These are phyloP conservation scores for Drosophila mettleri DNA, from an alignment of 2,888 invertebrate genomes.

Conservation along the genomic window DNA sequence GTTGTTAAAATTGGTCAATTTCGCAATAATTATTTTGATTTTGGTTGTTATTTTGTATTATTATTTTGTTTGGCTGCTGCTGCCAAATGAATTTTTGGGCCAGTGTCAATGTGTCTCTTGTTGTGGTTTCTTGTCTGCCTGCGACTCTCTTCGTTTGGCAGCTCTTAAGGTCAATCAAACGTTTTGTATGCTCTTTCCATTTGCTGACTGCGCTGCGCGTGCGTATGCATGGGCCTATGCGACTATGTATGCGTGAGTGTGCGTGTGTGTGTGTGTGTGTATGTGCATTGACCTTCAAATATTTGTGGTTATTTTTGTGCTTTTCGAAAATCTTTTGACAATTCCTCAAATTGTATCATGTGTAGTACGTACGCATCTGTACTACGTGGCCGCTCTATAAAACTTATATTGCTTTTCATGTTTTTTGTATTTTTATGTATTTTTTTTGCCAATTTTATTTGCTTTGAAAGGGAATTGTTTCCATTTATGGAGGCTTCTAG, in stretches of 20 bases:
- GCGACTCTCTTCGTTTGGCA: slow-evolving; percentile 50
- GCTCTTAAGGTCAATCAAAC: slow-evolving; percentile 77
- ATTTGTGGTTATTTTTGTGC: slow-evolving; percentile 40
- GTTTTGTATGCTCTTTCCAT: slow-evolving; percentile 70
- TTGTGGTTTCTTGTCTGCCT: slow-evolving; percentile 23
- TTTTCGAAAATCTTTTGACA: slow-evolving; percentile 64
- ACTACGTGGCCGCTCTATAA: slow-evolving; percentile 32
- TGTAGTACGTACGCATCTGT: slow-evolving; percentile 18
- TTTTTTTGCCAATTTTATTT: slow-evolving; percentile 41
- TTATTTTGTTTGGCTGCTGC: slow-evolving; percentile 52
- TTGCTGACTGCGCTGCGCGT: slow-evolving; percentile 29
- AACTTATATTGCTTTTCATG: slow-evolving; percentile 65
- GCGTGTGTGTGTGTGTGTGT: background rate
- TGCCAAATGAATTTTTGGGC: slow-evolving; percentile 71
- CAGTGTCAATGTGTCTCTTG: slow-evolving; percentile 65
- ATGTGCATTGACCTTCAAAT: slow-evolving; percentile 69
- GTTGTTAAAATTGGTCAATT: slow-evolving; percentile 67
- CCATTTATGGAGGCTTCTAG: slow-evolving; percentile 32
- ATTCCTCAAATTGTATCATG: slow-evolving; percentile 73
- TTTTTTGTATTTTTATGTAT: slow-evolving; percentile 25
- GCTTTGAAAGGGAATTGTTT: slow-evolving; percentile 25
- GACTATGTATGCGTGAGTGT: background rate
- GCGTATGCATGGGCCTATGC: too few relatives aligned
- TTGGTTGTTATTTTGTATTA: slow-evolving; percentile 25
- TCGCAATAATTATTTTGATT: slow-evolving; percentile 71